These are phyloP conservation scores for Phoebastria nigripes DNA, from an alignment of 2,797 vertebrate genomes.

Conservation along the genomic window DNA sequence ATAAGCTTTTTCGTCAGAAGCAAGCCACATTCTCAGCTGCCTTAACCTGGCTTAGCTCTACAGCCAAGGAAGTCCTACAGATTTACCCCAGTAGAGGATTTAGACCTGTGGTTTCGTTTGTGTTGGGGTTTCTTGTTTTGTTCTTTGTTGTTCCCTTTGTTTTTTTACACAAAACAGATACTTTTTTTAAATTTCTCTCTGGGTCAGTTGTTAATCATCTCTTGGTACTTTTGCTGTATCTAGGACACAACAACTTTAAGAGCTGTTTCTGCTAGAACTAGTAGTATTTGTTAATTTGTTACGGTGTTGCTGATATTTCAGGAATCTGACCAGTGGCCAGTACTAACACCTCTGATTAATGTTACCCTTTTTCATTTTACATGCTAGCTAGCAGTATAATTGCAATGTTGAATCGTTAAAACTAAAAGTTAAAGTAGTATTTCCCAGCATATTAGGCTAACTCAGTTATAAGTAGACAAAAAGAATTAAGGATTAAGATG, in stretches of 20 bases:
- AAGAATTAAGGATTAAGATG: background rate
- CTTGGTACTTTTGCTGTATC: slow-evolving; percentile 87
- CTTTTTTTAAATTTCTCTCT: slow-evolving; percentile 59
- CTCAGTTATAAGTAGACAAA: background rate
- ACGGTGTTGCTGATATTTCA: slow-evolving; percentile 61
- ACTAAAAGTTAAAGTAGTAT: background rate
- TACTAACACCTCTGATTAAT: slow-evolving; percentile 69
- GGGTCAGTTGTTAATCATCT: slow-evolving; percentile 75
- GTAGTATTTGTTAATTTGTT: slow-evolving; percentile 38
- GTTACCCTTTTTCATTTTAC: background rate
- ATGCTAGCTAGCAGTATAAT: background rate
- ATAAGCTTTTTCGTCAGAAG: slow-evolving; percentile 20
- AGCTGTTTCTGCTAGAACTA: slow-evolving; percentile 63
- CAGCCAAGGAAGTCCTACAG: background rate
- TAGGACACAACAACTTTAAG: slow-evolving; percentile 58
- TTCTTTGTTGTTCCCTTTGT: slow-evolving; percentile 10
- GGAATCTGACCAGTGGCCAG: slow-evolving; percentile 71
- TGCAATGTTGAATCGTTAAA: background rate
- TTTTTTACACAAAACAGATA: too few relatives aligned
- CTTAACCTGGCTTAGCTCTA: slow-evolving; percentile 20
- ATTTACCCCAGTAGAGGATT: slow-evolving; percentile 51
- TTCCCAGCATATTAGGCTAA: slow-evolving; percentile 11
- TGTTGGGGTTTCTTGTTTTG: slow-evolving; percentile 1
- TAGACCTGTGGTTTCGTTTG: background rate
- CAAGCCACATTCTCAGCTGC: slow-evolving; percentile 4